Conservation (phyloP, 2,797 vertebrate genomes). For the Thunnus albacares region DNA sequence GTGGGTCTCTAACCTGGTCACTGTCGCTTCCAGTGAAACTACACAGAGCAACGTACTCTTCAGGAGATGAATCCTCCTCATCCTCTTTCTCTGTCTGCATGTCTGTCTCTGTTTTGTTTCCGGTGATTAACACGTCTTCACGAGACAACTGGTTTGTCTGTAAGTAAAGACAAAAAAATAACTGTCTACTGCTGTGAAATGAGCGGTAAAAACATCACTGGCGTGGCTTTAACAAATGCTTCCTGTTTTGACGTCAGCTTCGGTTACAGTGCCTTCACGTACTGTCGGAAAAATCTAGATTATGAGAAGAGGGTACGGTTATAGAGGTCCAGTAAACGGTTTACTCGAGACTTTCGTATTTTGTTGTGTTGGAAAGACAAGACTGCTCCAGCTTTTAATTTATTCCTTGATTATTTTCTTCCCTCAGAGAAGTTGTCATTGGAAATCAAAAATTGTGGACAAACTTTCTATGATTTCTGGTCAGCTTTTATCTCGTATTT, state of each 20-base stretch:
- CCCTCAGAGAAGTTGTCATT: no score
- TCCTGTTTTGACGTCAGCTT: constrained; percentile 65
- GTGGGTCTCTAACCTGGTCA: constrained; percentile 74
- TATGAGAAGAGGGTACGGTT: not conserved
- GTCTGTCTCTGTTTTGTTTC: not conserved
- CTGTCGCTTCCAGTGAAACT: constrained; percentile 70
- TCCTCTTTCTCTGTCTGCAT: constrained; percentile 65
- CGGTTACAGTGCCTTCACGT: constrained; percentile 25
- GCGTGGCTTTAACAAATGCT: not conserved
- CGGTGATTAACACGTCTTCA: not conserved
- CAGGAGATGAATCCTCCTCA: constrained; percentile 35
- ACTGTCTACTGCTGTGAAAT: not conserved
- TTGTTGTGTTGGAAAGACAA: no score
- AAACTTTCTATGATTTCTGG: no score
- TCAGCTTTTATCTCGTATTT: no score
- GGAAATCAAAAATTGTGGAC: no score
- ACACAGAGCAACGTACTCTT: constrained; percentile 70
- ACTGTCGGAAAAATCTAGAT: constrained; percentile 29
- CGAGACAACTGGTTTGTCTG: no score
- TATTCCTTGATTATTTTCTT: no score
- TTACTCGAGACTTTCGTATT: no score
- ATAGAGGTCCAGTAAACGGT: not conserved
- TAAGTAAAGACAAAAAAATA: not conserved
- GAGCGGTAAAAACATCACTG: not conserved
- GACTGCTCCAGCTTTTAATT: no score